Conservation (phyloP, 2,113 vertebrate genomes). For the Danionella cerebrum region DNA sequence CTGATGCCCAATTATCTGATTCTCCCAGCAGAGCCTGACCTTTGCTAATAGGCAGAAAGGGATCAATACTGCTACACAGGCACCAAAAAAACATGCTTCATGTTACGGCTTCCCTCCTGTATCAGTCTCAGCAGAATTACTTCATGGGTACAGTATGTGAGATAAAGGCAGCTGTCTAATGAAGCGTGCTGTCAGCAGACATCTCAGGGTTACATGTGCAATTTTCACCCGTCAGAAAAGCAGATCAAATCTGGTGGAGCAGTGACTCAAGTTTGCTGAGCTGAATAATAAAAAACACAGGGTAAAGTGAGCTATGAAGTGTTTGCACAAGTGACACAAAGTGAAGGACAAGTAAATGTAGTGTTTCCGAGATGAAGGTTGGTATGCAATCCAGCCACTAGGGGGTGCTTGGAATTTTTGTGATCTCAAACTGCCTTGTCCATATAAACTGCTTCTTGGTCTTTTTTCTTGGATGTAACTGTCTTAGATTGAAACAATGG, state of each 20-base stretch:
- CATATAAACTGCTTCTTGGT: too few species aligned
- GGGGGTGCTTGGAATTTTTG: too few species aligned
- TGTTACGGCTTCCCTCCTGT: background rate
- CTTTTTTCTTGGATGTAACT: too few species aligned
- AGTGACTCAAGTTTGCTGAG: background rate
- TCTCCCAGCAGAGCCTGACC: constrained; percentile 26
- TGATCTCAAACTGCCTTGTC: too few species aligned
- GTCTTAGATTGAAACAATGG: too few species aligned
- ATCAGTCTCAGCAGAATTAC: background rate
- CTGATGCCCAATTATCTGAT: constrained; percentile 32
- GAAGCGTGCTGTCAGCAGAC: background rate
- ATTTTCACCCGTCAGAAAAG: background rate
- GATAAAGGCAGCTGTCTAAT: background rate
- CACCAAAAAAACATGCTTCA: background rate
- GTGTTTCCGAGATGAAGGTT: background rate
- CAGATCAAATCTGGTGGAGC: background rate
- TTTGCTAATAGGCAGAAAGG: constrained; percentile 26
- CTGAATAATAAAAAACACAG: background rate
- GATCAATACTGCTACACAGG: constrained; percentile 24
- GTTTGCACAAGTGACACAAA: background rate
- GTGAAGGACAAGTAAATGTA: background rate
- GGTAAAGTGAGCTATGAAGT: background rate
- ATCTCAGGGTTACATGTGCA: background rate
- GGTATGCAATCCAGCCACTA: background rate
- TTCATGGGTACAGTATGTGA: background rate